phyloP scores from a whole-genome alignment of 2,113 vertebrate species.

The Elephantulus edwardii region DNA sequence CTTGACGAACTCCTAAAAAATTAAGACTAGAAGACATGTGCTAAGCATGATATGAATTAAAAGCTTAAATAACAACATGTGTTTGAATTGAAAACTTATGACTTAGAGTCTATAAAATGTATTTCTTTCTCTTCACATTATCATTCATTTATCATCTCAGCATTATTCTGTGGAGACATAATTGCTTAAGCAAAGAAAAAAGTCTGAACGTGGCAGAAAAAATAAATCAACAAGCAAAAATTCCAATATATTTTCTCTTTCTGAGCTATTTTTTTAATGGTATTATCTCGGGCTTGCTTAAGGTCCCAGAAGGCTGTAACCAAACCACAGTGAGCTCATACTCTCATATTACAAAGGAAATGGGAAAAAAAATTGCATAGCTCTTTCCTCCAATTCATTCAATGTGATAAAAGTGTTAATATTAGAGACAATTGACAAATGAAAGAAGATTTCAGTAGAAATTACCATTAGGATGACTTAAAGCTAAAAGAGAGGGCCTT shows the following conservation, averaged over 20 bases:
- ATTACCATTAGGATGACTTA: background rate
- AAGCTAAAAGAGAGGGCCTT: background rate
- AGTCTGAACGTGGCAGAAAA: background rate
- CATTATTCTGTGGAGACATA: background rate
- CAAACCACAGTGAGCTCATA: background rate
- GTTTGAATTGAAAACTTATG: background rate
- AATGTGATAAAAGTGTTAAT: background rate
- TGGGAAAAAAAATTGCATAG: background rate
- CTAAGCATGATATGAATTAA: background rate
- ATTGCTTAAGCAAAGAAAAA: background rate
- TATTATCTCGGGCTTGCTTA: conserved; percentile 9
- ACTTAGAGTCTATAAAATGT: background rate
- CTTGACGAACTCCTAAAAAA: background rate
- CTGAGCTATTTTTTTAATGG: background rate
- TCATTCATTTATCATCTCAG: background rate
- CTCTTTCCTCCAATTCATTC: background rate
- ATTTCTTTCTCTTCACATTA: conserved; percentile 35
- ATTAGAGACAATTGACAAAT: background rate
- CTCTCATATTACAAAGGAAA: conserved; percentile 12
- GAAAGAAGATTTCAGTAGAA: background rate
- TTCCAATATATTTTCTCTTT: conserved; percentile 18
- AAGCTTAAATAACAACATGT: background rate
- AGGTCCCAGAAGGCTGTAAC: background rate
- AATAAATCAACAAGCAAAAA: background rate
- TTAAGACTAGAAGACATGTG: background rate